Percentiles rank a stretch among this genome's conserved stretches.
Evolutionary conservation across 2,888 invertebrate species (phyloP).

Genomic region (Boloria euphrosyne): DNA sequence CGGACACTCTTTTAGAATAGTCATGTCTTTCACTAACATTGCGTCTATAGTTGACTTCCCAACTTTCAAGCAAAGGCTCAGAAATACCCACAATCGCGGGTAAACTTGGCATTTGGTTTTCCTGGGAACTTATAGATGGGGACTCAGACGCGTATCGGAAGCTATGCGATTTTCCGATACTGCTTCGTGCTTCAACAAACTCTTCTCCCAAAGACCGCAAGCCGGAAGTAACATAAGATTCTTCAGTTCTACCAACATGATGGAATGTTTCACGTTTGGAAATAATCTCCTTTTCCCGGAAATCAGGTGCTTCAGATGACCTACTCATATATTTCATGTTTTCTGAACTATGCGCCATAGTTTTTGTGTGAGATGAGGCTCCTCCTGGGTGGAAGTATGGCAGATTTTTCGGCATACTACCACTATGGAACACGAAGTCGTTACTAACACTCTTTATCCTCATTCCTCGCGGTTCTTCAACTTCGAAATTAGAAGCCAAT

Average conservation of each 20-base stretch:
- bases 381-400: conserved; percentile 70
- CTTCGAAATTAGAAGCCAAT: conserved; percentile 51
- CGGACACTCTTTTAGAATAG: conserved; percentile 67
- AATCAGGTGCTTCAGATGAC: conserved; percentile 68
- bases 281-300: conserved; percentile 60
- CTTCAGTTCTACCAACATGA: conserved; percentile 61
- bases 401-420: conserved; percentile 74
- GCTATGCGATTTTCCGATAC: conserved; percentile 87
- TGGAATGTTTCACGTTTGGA: conserved; percentile 60
- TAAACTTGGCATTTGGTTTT: conserved; percentile 77
- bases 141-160: conserved; percentile 84
- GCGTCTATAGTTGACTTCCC: conserved; percentile 78
- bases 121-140: conserved; percentile 73
- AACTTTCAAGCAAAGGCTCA: conserved; percentile 76
- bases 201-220: conserved; percentile 73
- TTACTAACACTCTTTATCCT: conserved; percentile 63
- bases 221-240: conserved; percentile 64
- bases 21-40: conserved; percentile 72
- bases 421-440: conserved; percentile 68
- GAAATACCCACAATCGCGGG: conserved; percentile 79
- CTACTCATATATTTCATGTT: conserved; percentile 65
- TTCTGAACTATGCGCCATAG: conserved; percentile 69
- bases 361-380: conserved; percentile 72
- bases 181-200: conserved; percentile 75
- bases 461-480: conserved; percentile 65